Base-by-base conservation (phyloP, 2,888 invertebrate genomes). In the Yponomeuta evonymella region DNA sequence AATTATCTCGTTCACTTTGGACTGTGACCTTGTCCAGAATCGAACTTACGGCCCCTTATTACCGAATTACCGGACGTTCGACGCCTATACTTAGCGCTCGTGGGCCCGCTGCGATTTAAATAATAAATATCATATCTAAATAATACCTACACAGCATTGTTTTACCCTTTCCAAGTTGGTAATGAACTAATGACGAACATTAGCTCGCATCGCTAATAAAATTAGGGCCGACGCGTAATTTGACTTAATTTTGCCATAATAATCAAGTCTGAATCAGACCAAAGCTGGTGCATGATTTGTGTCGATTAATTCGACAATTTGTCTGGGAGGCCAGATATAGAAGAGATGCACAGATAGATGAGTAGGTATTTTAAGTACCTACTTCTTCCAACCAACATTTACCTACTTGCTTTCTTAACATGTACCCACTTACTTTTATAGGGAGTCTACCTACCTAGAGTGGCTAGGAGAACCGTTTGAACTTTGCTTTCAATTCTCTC, bases 51-150 rank as follows among this genome's bases (percentile, higher is more conserved):
- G 87, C 91, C 89, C 79, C 81, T 88, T 83, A 92, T 92, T 92
- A 92, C 91, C 90, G 86, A 92, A 92, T 92, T 91, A 92, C 90
- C 85, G 80, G 74, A 79, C 80, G 78, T 29, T 79, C 80, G 80
- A 85, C 81, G 82, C 80, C 91, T 92, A 92, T 92, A 92, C 88
- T 92, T 92, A 92, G 80, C 79, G 79, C 82, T 81, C 83, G 75
- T 77, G 76, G 78, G 77, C 77, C 74, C 72, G 70, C 75, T 72
- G 70, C 85, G 89, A 89, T 91, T 91, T 90, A 90, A 90, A 92
- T 92, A 90, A 91, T 91, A 92, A 90, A 90, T 90, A 91, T 89
- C 85, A 88, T 88, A 88, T 86, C 88, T 88, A 89, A 90, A 90
- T 90, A 90, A 90, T 88, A 88, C 83, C 83, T 81, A 64, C 66